phyloP scores from a whole-genome alignment of 2,888 invertebrate species.

The Digitonthophagus gazella region DNA sequence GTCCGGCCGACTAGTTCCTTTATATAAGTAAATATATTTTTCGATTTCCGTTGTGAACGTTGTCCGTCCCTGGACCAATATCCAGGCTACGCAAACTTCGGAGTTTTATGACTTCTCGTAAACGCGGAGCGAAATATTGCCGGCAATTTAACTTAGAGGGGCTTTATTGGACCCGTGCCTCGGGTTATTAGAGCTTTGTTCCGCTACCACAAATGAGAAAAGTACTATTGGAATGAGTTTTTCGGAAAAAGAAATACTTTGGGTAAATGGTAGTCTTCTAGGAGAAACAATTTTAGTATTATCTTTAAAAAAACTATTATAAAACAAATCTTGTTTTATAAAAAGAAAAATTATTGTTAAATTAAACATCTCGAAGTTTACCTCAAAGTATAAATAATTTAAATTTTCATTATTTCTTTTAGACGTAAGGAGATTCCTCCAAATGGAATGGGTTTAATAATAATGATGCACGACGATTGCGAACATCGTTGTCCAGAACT shows the following conservation, averaged over 20 bases:
- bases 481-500: conserved; percentile 73
- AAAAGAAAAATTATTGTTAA: no score
- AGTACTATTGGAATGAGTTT: background rate
- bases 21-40: conserved; percentile 16
- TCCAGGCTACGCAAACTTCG: conserved; percentile 8
- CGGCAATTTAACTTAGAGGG: background rate
- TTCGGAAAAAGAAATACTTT: background rate
- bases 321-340: no score
- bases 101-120: conserved; percentile 15
- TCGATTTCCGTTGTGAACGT: conserved; percentile 3
- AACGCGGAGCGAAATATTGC: conserved; percentile 4
- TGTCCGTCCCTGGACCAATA: background rate
- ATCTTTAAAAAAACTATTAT: no score
- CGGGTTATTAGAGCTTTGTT: background rate
- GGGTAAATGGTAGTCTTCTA: background rate
- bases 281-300: background rate
- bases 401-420: conserved; percentile 15
- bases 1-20: conserved; percentile 5
- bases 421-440: conserved; percentile 56
- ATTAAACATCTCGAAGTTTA: no score
- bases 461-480: conserved; percentile 66
- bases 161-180: background rate
- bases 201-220: background rate
- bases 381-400: background rate
- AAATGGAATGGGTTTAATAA: conserved; percentile 57